These are phyloP conservation scores for Cardiocondyla obscurior DNA, from an alignment of 1,140 invertebrate genomes.

Conservation along the genomic window DNA sequence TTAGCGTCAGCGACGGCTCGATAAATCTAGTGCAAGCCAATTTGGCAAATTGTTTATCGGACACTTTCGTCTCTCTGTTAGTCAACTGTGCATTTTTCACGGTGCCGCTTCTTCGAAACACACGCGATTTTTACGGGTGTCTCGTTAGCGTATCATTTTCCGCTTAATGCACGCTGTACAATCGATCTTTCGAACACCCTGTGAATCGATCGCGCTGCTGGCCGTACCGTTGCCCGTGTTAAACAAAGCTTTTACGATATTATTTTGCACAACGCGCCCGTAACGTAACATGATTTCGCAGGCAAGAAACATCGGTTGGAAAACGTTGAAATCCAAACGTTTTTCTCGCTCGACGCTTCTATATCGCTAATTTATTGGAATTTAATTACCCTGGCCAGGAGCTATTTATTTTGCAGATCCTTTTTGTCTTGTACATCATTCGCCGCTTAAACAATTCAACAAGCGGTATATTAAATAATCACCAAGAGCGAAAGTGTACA, in stretches of 20 bases:
- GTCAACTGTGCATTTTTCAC: conserved; percentile 6
- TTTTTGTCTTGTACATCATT: not conserved
- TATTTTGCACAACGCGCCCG: not conserved
- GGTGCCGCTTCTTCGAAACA: conserved; percentile 7
- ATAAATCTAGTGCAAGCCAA: conserved; percentile 29
- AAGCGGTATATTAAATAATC: not conserved
- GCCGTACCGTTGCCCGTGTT: not conserved
- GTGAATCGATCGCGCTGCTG: not conserved
- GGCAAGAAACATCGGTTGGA: not conserved
- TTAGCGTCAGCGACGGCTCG: conserved; percentile 16
- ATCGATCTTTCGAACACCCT: not conserved
- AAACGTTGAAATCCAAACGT: conserved; percentile 2
- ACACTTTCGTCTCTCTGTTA: conserved; percentile 14
- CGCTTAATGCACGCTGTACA: conserved; percentile 15
- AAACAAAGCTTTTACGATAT: conserved; percentile 34
- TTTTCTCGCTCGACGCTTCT: not conserved
- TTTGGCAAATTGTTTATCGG: conserved; percentile 58
- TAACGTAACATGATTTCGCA: not conserved
- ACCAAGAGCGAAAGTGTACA: not conserved
- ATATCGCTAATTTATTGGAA: conserved; percentile 52
- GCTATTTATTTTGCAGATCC: not conserved
- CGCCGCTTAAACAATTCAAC: conserved; percentile 24
- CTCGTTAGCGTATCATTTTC: conserved; percentile 50
- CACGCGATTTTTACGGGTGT: conserved; percentile 30
- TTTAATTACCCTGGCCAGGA: not conserved